A percentile compares a stretch with the other conserved stretches of the same genome.
Conservation (phyloP, 2,113 vertebrate species). For the Struthidea cinerea region DNA sequence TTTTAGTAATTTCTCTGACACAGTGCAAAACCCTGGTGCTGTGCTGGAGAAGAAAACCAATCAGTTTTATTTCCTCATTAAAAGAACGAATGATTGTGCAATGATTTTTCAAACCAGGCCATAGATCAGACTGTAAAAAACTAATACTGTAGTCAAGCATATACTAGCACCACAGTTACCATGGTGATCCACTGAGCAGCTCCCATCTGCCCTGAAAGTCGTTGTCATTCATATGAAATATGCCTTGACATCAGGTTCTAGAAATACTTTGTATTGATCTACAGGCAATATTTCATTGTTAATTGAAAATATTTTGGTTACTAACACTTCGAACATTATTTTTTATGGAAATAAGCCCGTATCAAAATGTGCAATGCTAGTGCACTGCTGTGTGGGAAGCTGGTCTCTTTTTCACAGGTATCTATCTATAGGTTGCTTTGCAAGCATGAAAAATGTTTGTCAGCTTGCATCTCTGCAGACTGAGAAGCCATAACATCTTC, state of each 20-base stretch:
- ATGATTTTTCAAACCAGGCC: neutral
- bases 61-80: neutral
- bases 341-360: neutral
- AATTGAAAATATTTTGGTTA: slow-evolving; percentile 17
- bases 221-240: slow-evolving; percentile 15
- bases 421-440: neutral
- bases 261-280: slow-evolving; percentile 6
- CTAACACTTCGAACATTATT: neutral
- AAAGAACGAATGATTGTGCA: slow-evolving; percentile 19
- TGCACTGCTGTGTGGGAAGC: neutral
- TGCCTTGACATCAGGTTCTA: slow-evolving; percentile 12
- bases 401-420: neutral
- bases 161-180: slow-evolving; percentile 23
- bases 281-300: neutral
- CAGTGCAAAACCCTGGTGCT: neutral
- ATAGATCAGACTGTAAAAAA: slow-evolving; percentile 15
- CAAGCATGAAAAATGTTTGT: neutral
- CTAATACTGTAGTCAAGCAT: neutral
- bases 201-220: neutral
- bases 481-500: neutral
- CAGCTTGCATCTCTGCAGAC: neutral
- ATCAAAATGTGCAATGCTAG: neutral
- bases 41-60: neutral
- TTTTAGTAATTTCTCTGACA: neutral
- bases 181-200: slow-evolving; percentile 50